Percentiles rank a stretch among this genome's conserved stretches.
These are phyloP conservation scores for Fulica atra DNA, from an alignment of 2,113 vertebrate genomes.

Conservation along the genomic window DNA sequence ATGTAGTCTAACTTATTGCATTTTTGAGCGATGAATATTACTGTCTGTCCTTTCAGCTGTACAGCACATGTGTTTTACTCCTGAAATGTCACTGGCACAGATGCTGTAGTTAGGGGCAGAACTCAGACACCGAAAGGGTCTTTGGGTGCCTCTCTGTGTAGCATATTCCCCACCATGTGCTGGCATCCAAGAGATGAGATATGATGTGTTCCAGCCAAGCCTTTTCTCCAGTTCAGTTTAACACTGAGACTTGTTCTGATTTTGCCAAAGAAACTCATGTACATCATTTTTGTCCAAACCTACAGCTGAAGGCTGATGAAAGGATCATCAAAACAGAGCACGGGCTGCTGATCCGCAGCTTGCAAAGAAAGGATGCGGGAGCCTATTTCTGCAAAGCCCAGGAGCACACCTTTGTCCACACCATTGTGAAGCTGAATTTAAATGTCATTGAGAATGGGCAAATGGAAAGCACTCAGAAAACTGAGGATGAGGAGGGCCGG, in stretches of 20 bases:
- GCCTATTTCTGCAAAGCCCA: constrained; percentile 90
- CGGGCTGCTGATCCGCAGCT: constrained; percentile 90
- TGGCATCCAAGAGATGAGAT: not conserved
- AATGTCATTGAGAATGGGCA: constrained; percentile 87
- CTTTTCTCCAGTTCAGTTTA: not conserved
- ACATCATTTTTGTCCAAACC: constrained; percentile 10
- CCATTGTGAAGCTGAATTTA: constrained; percentile 84
- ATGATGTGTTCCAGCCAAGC: rapidly evolving
- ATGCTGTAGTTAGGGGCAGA: not conserved
- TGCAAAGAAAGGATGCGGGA: constrained; percentile 85
- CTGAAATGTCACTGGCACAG: not conserved
- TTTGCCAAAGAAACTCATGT: constrained; percentile 20
- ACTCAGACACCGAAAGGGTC: not conserved
- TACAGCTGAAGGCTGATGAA: constrained; percentile 89
- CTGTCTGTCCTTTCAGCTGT: not conserved
- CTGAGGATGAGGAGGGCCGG: constrained; percentile 74
- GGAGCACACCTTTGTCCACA: constrained; percentile 91
- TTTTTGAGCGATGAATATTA: not conserved
- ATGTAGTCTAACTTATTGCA: not conserved
- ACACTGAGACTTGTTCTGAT: rapidly evolving
- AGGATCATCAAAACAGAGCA: constrained; percentile 88
- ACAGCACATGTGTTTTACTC: not conserved
- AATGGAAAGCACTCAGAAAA: constrained; percentile 82
- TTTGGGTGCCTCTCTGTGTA: not conserved
- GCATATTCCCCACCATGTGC: rapidly evolving